Evolutionary conservation across 2,888 invertebrate species (phyloP), one percentile per base, ranked within the genome.

Genomic region (Acheta domesticus): DNA sequence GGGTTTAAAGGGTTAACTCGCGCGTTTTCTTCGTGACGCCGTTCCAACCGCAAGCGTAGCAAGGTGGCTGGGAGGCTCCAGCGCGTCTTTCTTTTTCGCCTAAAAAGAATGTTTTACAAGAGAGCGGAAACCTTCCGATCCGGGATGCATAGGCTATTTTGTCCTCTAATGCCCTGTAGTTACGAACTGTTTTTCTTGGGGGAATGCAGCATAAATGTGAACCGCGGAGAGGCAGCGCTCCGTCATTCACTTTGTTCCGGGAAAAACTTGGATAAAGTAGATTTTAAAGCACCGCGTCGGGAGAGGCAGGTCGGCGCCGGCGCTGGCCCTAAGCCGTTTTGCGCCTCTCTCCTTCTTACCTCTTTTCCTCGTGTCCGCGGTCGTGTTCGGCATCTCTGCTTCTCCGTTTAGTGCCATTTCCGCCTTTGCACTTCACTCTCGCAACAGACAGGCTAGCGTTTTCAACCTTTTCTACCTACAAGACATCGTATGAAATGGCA

Each of bases 71-170:
- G 16, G n/a, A 62, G 16, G 16, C 62, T 62, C 62, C 62, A 5
- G 4, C 3, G 16, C 14, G 11, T 14, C 62, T 62, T 62, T n/a
- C 62, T 62, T 62, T 62, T 14, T 12, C 36, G 36, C 36, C 36
- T 62, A 62, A n/a, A 62, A 62, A n/a, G n/a, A n/a, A 62, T n/a
- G 62, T n/a, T 62, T 62, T 62, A 62, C 62, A 62, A 62, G n/a
- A 62, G 62, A n/a, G 16, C 62, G 16, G 14, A 14, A 19, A 19
- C 16, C 62, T 36, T 36, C 62, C 62, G 62, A 62, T 62, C n/a
- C 62, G 16, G 62, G 62, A 62, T 62, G 62, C n/a, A 14, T 62
- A 62, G 62, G n/a, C 14, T 62, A 62, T 62, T 62, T 62, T 62
- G 62, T 62, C n/a, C 62, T 62, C 62, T 62, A n/a, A 62, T 62